Base-by-base conservation (phyloP, 2,797 vertebrate genomes). In the Geotrypetes seraphini region DNA sequence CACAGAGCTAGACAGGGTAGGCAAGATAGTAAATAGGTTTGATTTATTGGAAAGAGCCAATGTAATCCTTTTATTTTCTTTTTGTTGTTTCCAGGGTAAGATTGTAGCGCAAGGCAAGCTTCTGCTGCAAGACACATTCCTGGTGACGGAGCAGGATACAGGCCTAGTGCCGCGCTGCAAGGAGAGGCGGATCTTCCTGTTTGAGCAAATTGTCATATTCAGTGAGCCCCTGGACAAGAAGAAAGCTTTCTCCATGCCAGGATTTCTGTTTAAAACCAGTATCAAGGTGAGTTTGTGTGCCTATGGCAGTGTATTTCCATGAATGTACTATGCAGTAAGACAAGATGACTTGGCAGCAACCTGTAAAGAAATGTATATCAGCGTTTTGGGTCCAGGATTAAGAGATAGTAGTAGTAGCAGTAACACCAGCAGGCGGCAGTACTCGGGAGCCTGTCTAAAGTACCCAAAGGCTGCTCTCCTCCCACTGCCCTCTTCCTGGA, bases 121-220 rank as follows among this genome's bases (percentile, higher is more conserved):
- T 22, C 66, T 99, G 51, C 75, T 98, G 24, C 96, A 99, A 69
- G 96, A 99, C 71, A 96, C 91, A 0, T 98, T 99, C 74, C 68
- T 92, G 84, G 92, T 99, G 65, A 85, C 73, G 3, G 92, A 96
- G 68, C 87, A 89, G 7, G 91, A 96, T 10, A 56, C 83, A 0
- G 62, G 86, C 29, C 70, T 86, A 43, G 71, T 89, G 36, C 85
- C 89, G 47, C 84, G 86, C 36, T 91, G 89, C 84, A 95, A 79
- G 59, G 95, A 98, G 70, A 88, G 93, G 67, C 86, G 94, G 43
- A 87, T 97, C 48, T 98, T 99, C 81, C 85, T 99, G 36, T 99
- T 99, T 31, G 96, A 99, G 64, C 96, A 99, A 79, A 86, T 97
- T 31, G 79, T 98, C 53, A 96, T 99, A 70, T 96, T 99, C 67